Conservation (phyloP, 2,113 vertebrate species). For the Oenanthe oenanthe region DNA sequence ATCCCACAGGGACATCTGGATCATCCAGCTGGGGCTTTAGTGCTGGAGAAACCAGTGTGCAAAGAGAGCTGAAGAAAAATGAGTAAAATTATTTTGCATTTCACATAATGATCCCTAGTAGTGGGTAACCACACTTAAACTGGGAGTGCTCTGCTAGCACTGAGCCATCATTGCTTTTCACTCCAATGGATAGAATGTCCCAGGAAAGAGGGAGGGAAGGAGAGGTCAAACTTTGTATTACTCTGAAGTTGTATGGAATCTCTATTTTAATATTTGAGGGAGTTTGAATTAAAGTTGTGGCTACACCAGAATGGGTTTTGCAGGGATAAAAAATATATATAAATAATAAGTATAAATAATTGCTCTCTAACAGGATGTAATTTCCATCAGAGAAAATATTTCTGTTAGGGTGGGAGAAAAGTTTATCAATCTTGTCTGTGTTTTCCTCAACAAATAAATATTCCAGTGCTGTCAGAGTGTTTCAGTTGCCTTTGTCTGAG, state of each 20-base stretch:
- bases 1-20: not conserved
- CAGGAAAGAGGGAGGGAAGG: not conserved
- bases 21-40: not conserved
- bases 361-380: not conserved
- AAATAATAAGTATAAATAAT: not conserved
- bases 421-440: not conserved
- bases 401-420: not conserved
- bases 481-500: not conserved
- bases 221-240: not conserved
- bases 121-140: not conserved
- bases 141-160: not conserved
- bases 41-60: not conserved
- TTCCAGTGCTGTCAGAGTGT: not conserved
- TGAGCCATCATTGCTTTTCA: not conserved
- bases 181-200: too few species aligned
- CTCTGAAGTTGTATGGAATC: not conserved
- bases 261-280: not conserved
- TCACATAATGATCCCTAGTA: accelerated
- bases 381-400: not conserved
- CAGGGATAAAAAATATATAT: not conserved
- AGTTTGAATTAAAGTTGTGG: not conserved
- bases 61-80: not conserved
- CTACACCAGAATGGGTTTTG: not conserved
- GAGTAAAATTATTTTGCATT: not conserved
- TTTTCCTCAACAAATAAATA: not conserved